Evolutionary conservation across 2,888 invertebrate genomes (phyloP).

Genomic region (Lomographa bimaculata): DNA sequence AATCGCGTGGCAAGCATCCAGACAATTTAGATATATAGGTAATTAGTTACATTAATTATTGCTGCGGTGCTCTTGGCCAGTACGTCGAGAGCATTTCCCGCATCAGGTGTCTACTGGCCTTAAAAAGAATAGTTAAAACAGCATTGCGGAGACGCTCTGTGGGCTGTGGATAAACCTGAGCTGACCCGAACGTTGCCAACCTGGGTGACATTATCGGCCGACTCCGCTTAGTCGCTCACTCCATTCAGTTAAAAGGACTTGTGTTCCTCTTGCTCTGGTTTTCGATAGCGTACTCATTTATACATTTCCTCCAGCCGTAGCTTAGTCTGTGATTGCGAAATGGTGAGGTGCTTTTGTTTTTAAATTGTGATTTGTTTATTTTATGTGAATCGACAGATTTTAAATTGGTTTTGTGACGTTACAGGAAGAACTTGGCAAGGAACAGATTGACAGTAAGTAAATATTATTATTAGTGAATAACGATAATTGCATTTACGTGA

Average conservation of each 20-base stretch:
- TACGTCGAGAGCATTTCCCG: slow-evolving; percentile 45
- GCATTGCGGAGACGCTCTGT: slow-evolving; percentile 52
- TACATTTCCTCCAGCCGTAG: slow-evolving; percentile 51
- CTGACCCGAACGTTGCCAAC: slow-evolving; percentile 53
- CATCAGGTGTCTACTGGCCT: slow-evolving; percentile 62
- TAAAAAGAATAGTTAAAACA: slow-evolving; percentile 68
- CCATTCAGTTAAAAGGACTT: slow-evolving; percentile 74
- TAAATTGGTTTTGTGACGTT: slow-evolving; percentile 56
- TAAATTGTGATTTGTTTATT: slow-evolving; percentile 19
- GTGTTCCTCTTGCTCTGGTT: slow-evolving; percentile 71
- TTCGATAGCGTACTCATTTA: slow-evolving; percentile 60
- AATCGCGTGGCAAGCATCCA: slow-evolving; percentile 58
- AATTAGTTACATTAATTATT: slow-evolving; percentile 56
- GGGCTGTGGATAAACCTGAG: slow-evolving; percentile 49
- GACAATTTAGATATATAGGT: slow-evolving; percentile 54
- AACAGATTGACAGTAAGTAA: slow-evolving; percentile 90
- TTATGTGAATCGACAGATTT: slow-evolving; percentile 32
- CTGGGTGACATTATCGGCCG: slow-evolving; percentile 71
- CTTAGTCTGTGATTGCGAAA: slow-evolving; percentile 24
- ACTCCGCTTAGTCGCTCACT: slow-evolving; percentile 68
- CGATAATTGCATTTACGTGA: too few relatives aligned
- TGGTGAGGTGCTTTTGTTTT: slow-evolving; percentile 26
- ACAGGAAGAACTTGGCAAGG: slow-evolving; percentile 90
- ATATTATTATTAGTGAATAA: too few relatives aligned
- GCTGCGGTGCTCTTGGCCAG: slow-evolving; percentile 49